Conservation (phyloP, 2,888 invertebrate genomes). For the Oligia fasciuncula region DNA sequence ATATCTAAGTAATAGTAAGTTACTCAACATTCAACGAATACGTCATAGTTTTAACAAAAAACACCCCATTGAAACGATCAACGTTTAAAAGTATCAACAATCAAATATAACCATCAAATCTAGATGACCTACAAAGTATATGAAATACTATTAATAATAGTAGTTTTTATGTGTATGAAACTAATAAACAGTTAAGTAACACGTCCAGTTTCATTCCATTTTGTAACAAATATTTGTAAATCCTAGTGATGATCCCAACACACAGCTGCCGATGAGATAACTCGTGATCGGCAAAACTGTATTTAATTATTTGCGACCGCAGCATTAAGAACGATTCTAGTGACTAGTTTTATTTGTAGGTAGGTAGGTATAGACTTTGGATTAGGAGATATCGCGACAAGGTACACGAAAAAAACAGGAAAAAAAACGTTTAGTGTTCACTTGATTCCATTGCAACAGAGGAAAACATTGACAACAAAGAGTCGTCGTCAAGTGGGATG, state of each 20-base stretch:
- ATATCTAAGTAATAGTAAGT: conserved; percentile 15
- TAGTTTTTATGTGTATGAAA: conserved; percentile 26
- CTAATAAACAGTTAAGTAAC: conserved; percentile 54
- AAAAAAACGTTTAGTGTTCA: conserved; percentile 26
- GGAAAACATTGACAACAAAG: conserved; percentile 54
- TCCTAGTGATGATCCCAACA: conserved; percentile 41
- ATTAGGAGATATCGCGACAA: conserved; percentile 25
- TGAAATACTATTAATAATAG: conserved; percentile 3
- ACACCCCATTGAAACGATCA: background rate
- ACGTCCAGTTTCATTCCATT: conserved; percentile 53
- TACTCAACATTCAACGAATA: conserved; percentile 5
- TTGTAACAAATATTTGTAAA: conserved; percentile 58
- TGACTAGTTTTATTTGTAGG: conserved; percentile 20
- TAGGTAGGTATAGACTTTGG: conserved; percentile 10
- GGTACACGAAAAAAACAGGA: conserved; percentile 31
- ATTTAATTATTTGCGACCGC: conserved; percentile 50
- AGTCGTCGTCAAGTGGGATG: conserved; percentile 48
- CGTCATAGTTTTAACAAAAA: background rate
- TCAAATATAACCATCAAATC: background rate
- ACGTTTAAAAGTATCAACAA: no score
- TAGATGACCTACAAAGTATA: conserved; percentile 11
- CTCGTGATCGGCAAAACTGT: conserved; percentile 43
- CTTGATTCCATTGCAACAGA: conserved; percentile 30
- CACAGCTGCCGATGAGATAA: conserved; percentile 54
- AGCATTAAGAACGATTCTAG: conserved; percentile 34